Base-by-base conservation (phyloP, 2,888 invertebrate species). In the Saturnia pavonia region DNA sequence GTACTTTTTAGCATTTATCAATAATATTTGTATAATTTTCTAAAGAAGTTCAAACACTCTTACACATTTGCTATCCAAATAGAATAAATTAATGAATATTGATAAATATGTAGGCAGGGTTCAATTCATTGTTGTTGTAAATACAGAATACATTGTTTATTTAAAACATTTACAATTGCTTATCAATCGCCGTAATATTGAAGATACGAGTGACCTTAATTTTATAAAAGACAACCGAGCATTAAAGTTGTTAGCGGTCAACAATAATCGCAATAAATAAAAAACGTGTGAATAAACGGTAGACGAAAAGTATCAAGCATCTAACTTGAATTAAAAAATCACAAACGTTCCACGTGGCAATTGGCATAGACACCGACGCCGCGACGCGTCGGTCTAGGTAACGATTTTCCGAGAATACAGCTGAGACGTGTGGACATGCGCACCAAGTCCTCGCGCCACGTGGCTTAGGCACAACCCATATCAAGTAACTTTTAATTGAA, bases 351-450 rank as follows among this genome's bases (percentile, higher is more conserved):
- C 87, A 89, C 85, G 87, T 89, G 88, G n/a, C n/a, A n/a, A n/a
- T n/a, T n/a, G n/a, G 83, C 76, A 73, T 67, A 74, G 80, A 84
- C 79, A 82, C 82, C 80, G 83, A 82, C 80, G 85, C 84, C 82
- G 81, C 80, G 83, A 82, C 80, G 85, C 84, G 85, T 80, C 80
- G 81, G 80, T 80, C 82, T 57, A 77, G 83, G 86, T 92, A 93
- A 93, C 92, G 92, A 93, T 94, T 94, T 93, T 93, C 90, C 82
- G 79, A 82, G 82, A 85, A 82, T 86, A 84, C 93, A 92, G 92
- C 93, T 93, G 92, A 88, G 88, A 81, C 83, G 80, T 75, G 82
- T 83, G 78, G 86, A 85, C 92, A 84, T 93, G 93, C 93, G 93
- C 92, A 90, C 57, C 85, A 75, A 72, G 65, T 54, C 63, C 71